Base-by-base conservation (phyloP, 2,888 invertebrate genomes). In the Papilio elwesi region DNA sequence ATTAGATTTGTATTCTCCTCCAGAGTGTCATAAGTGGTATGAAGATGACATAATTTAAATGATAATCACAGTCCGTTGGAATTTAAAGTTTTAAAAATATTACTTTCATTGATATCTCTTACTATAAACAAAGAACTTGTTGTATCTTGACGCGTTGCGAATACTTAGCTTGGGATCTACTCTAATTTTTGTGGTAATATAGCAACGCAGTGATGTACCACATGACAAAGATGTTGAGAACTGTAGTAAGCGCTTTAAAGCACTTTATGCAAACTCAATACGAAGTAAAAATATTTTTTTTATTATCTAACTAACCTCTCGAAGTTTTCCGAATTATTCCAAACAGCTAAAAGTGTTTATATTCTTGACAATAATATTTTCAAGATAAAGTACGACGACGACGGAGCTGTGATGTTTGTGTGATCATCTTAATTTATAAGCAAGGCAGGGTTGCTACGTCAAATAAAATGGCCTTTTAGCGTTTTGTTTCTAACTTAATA, bases 361-460 rank as follows among this genome's bases (percentile, higher is more conserved):
- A 55, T 67, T 11, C 48, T 64, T 64, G 16, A 26, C 49, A 64
- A 64, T 64, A 49, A 64, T 49, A 13, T 26, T 49, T 9, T 11
- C 26, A 26, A 49, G 26, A 49, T 64, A 26, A 64, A 64, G 49
- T 26, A 26, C 26, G 26, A 26, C 26, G 49, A 26, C 49, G 16
- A 49, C 12, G 16, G 49, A 26, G 8, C 13, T 26, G 11, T 13
- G 64, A 38, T 26, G 49, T 49, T 64, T 48, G 64, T 36, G 64
- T 64, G 49, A 64, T 49, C 64, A 55, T 55, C 55, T 55, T 67
- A 67, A 55, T 53, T 43, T 67, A 43, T 16, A 47, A 47, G 38
- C 47, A 47, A 47, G 38, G 11, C 12, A 67, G 67, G 67, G 67
- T 67, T 67, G 67, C 9, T 26, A 64, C 26, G 49, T 0, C 0